phyloP scores from a whole-genome alignment of 1,140 invertebrate species.

The Calliphora vicina region DNA sequence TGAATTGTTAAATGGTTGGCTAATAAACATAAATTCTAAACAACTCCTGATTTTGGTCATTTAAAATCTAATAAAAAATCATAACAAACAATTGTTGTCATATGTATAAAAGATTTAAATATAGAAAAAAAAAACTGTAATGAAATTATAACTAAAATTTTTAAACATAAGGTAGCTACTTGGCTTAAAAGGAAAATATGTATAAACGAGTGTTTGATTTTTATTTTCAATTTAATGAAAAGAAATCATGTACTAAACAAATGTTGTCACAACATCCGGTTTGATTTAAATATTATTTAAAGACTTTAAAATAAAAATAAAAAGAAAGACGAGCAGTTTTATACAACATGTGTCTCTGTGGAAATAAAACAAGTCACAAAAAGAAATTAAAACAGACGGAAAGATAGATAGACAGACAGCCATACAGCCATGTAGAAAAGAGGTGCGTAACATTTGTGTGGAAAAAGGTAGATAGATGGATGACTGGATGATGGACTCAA shows the following conservation, averaged over 20 bases:
- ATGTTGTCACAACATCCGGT: slow-evolving; percentile 31
- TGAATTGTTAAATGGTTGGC: slow-evolving; percentile 17
- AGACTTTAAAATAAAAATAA: not conserved
- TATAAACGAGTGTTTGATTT: not conserved
- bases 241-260: slow-evolving; percentile 21
- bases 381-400: not conserved
- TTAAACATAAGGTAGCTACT: not conserved
- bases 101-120: not conserved
- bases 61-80: not conserved
- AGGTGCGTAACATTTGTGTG: not conserved
- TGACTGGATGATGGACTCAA: not conserved
- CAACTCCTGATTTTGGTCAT: not conserved
- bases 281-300: slow-evolving; percentile 30
- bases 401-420: not conserved
- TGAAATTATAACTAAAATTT: not conserved
- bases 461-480: not conserved
- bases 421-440: not conserved
- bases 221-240: not conserved
- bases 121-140: not conserved
- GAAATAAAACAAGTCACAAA: not conserved
- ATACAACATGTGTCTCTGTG: not conserved
- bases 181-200: no score
- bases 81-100: not conserved
- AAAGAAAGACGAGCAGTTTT: not conserved
- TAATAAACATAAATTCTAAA: slow-evolving; percentile 9